A percentile compares a stretch with the other conserved stretches of the same genome.
phyloP scores from a whole-genome alignment of 2,888 invertebrate genomes.

The Homarus gammarus region DNA sequence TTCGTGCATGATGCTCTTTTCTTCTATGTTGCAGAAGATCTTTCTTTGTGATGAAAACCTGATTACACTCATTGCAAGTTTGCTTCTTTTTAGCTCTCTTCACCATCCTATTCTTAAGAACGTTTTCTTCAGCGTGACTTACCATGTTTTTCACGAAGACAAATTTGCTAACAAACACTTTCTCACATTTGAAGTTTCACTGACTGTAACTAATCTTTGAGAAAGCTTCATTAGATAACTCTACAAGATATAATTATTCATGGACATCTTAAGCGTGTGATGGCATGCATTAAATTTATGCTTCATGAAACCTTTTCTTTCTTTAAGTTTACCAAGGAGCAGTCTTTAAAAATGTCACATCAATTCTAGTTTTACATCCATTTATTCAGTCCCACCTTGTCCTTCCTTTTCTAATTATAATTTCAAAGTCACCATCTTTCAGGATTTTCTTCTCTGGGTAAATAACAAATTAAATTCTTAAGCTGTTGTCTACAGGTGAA shows the following conservation, averaged over 20 bases:
- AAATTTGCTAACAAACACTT: neutral
- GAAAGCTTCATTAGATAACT: no score
- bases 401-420: neutral
- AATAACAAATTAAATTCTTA: neutral
- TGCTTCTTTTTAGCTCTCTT: conserved; percentile 31
- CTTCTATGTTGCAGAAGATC: conserved; percentile 48
- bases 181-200: no score
- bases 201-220: no score
- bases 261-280: neutral
- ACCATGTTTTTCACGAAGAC: neutral
- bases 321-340: no score
- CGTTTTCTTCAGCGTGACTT: neutral
- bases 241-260: neutral
- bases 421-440: neutral
- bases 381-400: neutral
- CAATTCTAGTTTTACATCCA: neutral
- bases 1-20: neutral
- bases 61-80: conserved; percentile 43
- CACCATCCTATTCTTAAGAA: neutral
- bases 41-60: conserved; percentile 23
- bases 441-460: neutral
- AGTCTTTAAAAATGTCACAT: neutral
- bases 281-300: neutral
- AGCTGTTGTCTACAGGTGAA: neutral
- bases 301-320: no score